Evolutionary conservation across 2,888 invertebrate species (phyloP).

Genomic region (Scrobipalpa atriplicella): DNA sequence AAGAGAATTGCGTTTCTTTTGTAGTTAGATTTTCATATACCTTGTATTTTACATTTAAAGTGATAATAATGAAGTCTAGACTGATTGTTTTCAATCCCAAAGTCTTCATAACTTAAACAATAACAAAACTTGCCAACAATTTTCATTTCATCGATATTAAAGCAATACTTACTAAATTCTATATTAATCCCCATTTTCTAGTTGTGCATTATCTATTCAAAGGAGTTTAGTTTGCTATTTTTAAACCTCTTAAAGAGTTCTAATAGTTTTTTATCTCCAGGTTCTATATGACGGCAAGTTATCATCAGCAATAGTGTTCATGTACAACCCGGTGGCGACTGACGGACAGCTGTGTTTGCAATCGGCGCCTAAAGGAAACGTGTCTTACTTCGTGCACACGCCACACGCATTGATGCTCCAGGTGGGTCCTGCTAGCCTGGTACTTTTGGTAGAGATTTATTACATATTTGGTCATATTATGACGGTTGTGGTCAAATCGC

Average conservation of each 20-base stretch:
- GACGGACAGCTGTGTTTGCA: slow-evolving; percentile 99
- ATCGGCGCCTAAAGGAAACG: slow-evolving; percentile 98
- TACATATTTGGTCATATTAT: neutral
- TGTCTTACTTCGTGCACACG: slow-evolving; percentile 99
- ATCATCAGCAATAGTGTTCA: slow-evolving; percentile 98
- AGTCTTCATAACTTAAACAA: neutral
- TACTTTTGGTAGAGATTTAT: slow-evolving; percentile 33
- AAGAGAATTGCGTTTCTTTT: neutral
- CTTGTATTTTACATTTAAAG: neutral
- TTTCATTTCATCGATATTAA: neutral
- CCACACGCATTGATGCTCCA: slow-evolving; percentile 99
- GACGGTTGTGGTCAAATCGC: neutral
- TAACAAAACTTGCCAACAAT: slow-evolving; percentile 5
- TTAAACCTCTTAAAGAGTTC: neutral
- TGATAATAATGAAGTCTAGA: neutral
- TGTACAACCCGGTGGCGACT: slow-evolving; percentile 99
- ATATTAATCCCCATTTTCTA: neutral
- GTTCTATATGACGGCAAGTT: slow-evolving; percentile 99
- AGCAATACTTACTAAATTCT: neutral
- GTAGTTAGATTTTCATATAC: neutral
- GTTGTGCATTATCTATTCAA: neutral
- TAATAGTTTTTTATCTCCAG: slow-evolving; percentile 71
- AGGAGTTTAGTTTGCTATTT: neutral
- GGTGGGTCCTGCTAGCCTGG: slow-evolving; percentile 67
- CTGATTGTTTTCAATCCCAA: neutral